A percentile compares a stretch with the other conserved stretches of the same genome.
These are phyloP conservation scores for Hippocampus kuda DNA, from an alignment of 2,797 vertebrate species.

Conservation along the genomic window DNA sequence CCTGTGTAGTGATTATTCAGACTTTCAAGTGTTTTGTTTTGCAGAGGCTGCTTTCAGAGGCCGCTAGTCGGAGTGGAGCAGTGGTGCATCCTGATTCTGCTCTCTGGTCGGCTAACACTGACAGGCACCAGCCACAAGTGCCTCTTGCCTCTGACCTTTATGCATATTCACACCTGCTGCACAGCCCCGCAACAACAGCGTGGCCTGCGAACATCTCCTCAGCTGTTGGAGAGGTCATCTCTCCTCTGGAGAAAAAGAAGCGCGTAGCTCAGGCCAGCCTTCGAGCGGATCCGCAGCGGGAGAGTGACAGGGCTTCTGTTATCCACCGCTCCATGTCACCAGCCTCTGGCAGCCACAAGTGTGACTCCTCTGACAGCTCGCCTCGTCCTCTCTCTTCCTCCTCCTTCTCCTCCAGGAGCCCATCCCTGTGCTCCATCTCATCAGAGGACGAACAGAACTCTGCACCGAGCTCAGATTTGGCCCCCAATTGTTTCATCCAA, in stretches of 20 bases:
- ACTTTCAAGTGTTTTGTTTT: constrained; percentile 14
- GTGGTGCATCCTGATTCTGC: constrained; percentile 35
- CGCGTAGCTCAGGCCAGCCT: constrained; percentile 84
- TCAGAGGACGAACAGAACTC: constrained; percentile 53
- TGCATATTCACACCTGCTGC: constrained; percentile 49
- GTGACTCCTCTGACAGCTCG: constrained; percentile 59
- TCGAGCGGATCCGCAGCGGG: constrained; percentile 30
- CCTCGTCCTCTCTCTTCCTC: constrained; percentile 41
- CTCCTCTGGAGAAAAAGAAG: constrained; percentile 91
- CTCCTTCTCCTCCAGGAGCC: constrained; percentile 59
- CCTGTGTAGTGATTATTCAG: background rate
- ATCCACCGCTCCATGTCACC: constrained; percentile 57
- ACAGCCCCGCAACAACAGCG: constrained; percentile 51
- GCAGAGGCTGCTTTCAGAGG: constrained; percentile 45
- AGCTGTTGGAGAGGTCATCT: constrained; percentile 76
- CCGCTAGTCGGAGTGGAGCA: constrained; percentile 37
- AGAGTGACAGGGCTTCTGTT: constrained; percentile 49
- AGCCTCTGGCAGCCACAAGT: constrained; percentile 33
- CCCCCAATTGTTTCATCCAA: constrained; percentile 12
- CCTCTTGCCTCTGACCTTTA: constrained; percentile 24
- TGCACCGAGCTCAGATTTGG: constrained; percentile 2
- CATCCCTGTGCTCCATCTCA: constrained; percentile 59
- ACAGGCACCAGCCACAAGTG: constrained; percentile 30
- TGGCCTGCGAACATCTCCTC: constrained; percentile 47
- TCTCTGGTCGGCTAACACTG: constrained; percentile 47